phyloP scores from a whole-genome alignment of 2,888 invertebrate species.

The Cryptus armator region DNA sequence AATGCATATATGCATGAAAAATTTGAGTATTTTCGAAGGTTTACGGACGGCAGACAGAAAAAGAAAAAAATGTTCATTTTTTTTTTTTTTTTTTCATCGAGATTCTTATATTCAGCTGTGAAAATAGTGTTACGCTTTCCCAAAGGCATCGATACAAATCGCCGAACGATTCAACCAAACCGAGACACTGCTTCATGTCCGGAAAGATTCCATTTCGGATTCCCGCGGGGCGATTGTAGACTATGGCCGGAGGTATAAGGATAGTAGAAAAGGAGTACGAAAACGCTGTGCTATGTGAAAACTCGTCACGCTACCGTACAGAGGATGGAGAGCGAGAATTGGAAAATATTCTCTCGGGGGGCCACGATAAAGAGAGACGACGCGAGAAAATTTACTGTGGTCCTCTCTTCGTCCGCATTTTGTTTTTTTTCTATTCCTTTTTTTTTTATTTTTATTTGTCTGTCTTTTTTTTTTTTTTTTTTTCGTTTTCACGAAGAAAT shows the following conservation, averaged over 20 bases:
- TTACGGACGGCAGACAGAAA: not conserved
- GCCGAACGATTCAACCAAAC: slow-evolving; percentile 56
- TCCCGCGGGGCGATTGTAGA: slow-evolving; percentile 21
- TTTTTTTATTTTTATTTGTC: slow-evolving; percentile 38
- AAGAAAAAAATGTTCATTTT: not conserved
- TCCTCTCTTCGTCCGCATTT: slow-evolving; percentile 27
- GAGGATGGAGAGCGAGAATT: slow-evolving; percentile 55
- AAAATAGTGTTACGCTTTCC: slow-evolving; percentile 47
- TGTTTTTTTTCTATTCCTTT: slow-evolving; percentile 16
- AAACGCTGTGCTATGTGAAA: slow-evolving; percentile 43
- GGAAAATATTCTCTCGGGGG: slow-evolving; percentile 65
- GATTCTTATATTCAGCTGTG: slow-evolving; percentile 30
- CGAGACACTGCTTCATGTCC: slow-evolving; percentile 38
- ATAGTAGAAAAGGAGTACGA: slow-evolving; percentile 14
- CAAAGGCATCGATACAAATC: slow-evolving; percentile 66
- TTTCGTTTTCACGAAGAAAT: slow-evolving; percentile 65
- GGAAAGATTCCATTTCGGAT: slow-evolving; percentile 65
- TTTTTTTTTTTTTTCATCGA: not conserved
- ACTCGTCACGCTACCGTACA: slow-evolving; percentile 41
- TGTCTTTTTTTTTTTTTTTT: slow-evolving; percentile 20
- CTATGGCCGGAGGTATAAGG: not conserved
- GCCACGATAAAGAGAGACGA: slow-evolving; percentile 38
- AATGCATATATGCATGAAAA: not conserved
- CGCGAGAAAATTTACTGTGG: slow-evolving; percentile 55
- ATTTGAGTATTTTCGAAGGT: not conserved